Evolutionary conservation across 1,140 invertebrate species (phyloP).

Genomic region (Drosophila jambulina): DNA sequence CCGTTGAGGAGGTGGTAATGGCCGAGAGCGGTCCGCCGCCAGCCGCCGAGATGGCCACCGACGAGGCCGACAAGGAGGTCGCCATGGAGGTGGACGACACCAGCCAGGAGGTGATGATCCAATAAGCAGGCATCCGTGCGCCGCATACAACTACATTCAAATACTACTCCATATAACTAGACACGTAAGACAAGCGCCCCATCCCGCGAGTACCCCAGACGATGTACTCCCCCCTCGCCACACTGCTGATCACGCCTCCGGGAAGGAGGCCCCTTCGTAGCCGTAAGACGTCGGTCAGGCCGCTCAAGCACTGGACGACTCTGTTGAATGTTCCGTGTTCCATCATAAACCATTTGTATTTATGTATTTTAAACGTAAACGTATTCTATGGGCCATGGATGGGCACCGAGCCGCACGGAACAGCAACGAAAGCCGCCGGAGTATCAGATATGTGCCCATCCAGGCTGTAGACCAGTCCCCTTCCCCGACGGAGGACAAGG

Average conservation of each 20-base stretch:
- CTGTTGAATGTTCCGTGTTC: conserved; percentile 31
- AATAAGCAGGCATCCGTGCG: conserved; percentile 52
- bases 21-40: conserved; percentile 48
- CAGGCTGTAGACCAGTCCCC: not conserved
- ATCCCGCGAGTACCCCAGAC: conserved; percentile 8
- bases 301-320: conserved; percentile 11
- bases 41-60: conserved; percentile 73
- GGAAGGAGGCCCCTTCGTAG: conserved; percentile 8
- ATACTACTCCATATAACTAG: conserved; percentile 55
- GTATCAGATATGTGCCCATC: conserved; percentile 6
- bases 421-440: not conserved
- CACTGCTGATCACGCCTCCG: conserved; percentile 6
- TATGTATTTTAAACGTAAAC: conserved; percentile 28
- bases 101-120: conserved; percentile 84
- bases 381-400: conserved; percentile 12
- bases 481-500: not conserved
- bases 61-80: conserved; percentile 70
- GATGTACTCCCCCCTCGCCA: conserved; percentile 17
- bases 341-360: conserved; percentile 28
- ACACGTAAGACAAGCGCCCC: conserved; percentile 18
- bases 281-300: conserved; percentile 9
- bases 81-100: conserved; percentile 84
- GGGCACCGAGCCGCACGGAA: not conserved
- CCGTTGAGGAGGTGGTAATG: conserved; percentile 78
- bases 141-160: conserved; percentile 59